Evolutionary conservation across 2,888 invertebrate species (phyloP), one percentile per base, ranked within the genome.

Genomic region (Scelioninae gen. 1): DNA sequence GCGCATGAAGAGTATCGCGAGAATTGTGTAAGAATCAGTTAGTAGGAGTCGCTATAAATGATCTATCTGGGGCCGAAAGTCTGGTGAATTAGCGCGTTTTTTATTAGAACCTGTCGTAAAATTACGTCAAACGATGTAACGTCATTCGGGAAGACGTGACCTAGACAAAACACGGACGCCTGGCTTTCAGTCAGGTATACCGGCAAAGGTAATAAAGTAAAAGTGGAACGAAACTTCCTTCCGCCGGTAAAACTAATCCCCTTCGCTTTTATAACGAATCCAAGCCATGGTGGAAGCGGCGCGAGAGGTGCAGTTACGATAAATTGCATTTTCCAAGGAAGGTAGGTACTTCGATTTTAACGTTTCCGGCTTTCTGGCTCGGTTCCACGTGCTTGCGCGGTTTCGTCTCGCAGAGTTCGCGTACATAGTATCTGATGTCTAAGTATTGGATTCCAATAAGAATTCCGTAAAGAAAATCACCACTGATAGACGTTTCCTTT

Each of bases 381-480:
- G 74, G 86, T 88, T 90, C 90, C 89, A 89, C 87, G 88, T 86
- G 85, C 84, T 85, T 80, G 85, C 83, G 77, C 83, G 71, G 81
- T 78, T 66, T 75, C 79, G 84, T 68, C 74, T 76, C 78, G 63
- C 69, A 66, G 75, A 72, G 58, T 63, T 77, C 75, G 75, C 75
- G 82, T 76, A 63, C 74, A 77, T 58, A 83, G 55, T 72, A 84
- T 82, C 83, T 77, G 66, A 84, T 83, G 65, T 56, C 72, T 76
- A 84, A 86, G 88, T 89, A 90, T 90, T 89, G 90, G 87, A 89
- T 90, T 90, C 87, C 89, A 87, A 90, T 90, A 88, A 89, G 88
- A 89, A 88, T 88, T 85, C 84, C 76, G 74, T 65, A 69, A 84
- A 86, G 85, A 86, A 85, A 78, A 84, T 85, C 85, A 86, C 84